phyloP scores from a whole-genome alignment of 2,888 invertebrate genomes.

The Tipula unca region DNA sequence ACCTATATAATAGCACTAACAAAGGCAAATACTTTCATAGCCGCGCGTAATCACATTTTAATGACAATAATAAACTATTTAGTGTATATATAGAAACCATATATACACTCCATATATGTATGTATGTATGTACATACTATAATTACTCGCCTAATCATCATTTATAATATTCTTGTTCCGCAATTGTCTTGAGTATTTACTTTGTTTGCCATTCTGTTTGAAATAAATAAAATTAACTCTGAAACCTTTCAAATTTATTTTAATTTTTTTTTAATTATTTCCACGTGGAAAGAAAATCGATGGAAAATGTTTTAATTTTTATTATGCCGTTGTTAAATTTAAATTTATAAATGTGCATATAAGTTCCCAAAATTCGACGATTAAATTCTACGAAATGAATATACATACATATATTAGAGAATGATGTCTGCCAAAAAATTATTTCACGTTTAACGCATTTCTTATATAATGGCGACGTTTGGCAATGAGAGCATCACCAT shows the following conservation, averaged over 20 bases:
- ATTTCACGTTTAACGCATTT: too few relatives aligned
- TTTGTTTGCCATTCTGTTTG: neutral
- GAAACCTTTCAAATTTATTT: neutral
- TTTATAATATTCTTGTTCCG: neutral
- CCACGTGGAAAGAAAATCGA: too few relatives aligned
- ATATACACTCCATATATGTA: neutral
- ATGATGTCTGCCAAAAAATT: too few relatives aligned
- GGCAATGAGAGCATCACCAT: too few relatives aligned
- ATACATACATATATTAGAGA: too few relatives aligned
- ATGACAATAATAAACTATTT: neutral
- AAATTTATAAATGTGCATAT: too few relatives aligned
- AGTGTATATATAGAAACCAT: neutral
- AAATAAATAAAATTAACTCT: neutral
- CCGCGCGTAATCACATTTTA: neutral
- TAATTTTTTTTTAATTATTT: neutral
- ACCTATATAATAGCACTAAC: neutral
- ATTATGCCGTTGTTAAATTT: too few relatives aligned
- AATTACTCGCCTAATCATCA: neutral
- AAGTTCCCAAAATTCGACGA: too few relatives aligned
- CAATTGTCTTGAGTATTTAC: neutral
- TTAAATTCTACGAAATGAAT: too few relatives aligned
- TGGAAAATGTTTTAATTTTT: too few relatives aligned
- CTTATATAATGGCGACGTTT: too few relatives aligned
- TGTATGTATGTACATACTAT: neutral
- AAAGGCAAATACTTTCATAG: neutral